Base-by-base conservation (phyloP, 2,888 invertebrate species). In the Nymphalis polychloros region DNA sequence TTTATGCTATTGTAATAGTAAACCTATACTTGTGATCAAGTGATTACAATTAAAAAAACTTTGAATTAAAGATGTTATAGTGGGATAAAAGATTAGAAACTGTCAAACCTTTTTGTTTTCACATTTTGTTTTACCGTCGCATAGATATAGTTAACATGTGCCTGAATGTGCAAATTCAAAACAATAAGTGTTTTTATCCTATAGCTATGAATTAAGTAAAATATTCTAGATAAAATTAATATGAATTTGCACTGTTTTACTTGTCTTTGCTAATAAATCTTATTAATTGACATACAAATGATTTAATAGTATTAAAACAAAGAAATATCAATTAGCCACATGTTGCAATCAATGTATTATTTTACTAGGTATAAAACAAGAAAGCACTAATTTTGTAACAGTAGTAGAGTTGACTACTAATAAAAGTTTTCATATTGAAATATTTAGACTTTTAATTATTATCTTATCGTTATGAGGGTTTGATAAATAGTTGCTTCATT, bases 381-480 rank as follows among this genome's bases (percentile, higher is more conserved):
- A 80, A 84, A 75, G 79, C 79, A 82, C 81, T 87, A 79, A 83
- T 84, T 84, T 87, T 87, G 82, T 87, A 83, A 84, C 81, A 80
- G 84, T 86, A 85, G 82, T 85, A 82, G 83, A 84, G 77, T 81
- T 79, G 78, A 79, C 74, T 85, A 81, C 78, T 81, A 86, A 85
- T 86, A 85, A 85, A 87, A 69, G 67, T 79, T 83, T 83, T 81
- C 80, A 78, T 77, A 75, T 79, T 81, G 79, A 71, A 67, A 72
- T 76, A 73, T 74, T 62, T 63, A 49, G 46, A 75, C 70, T 77
- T 73, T 75, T 79, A 79, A 57, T 57, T 57, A 57, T 19, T 41
- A 57, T 57, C 6, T 57, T 41, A 57, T 19, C 35, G 35, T 35
- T 13, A 57, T 31, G 31, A 31, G 8, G 31, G 27, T 55, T 2